Evolutionary conservation across 2,113 vertebrate genomes (phyloP).

Genomic region (Grantiella picta): DNA sequence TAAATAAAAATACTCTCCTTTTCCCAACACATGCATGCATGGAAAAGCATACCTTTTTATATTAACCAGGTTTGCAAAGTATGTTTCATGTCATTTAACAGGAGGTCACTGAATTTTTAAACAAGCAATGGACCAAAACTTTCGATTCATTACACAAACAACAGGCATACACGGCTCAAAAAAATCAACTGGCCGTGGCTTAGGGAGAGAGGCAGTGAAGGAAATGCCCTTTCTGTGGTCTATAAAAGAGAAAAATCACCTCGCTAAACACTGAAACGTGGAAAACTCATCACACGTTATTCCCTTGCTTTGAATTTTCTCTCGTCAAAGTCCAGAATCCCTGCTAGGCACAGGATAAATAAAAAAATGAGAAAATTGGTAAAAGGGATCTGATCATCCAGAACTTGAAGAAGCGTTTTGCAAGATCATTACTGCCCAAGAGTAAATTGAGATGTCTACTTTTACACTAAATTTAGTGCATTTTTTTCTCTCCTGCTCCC

Average conservation of each 20-base stretch:
- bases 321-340: neutral
- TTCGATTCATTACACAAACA: slow-evolving; percentile 53
- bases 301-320: neutral
- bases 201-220: neutral
- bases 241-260: neutral
- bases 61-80: slow-evolving; percentile 23
- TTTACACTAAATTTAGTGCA: neutral
- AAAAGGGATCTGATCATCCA: neutral
- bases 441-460: neutral
- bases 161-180: neutral
- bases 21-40: neutral
- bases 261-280: neutral
- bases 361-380: neutral
- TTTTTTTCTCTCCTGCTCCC: neutral
- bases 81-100: slow-evolving; percentile 43
- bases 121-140: slow-evolving; percentile 45
- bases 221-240: neutral
- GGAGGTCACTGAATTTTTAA: slow-evolving; percentile 52
- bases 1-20: neutral
- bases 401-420: neutral
- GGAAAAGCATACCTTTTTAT: slow-evolving; percentile 11
- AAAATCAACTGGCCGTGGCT: neutral
- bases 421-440: neutral
- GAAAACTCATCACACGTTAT: neutral
- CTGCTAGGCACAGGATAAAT: neutral